phyloP scores from a whole-genome alignment of 2,113 vertebrate genomes.

The Trematocara stigmaticum region DNA sequence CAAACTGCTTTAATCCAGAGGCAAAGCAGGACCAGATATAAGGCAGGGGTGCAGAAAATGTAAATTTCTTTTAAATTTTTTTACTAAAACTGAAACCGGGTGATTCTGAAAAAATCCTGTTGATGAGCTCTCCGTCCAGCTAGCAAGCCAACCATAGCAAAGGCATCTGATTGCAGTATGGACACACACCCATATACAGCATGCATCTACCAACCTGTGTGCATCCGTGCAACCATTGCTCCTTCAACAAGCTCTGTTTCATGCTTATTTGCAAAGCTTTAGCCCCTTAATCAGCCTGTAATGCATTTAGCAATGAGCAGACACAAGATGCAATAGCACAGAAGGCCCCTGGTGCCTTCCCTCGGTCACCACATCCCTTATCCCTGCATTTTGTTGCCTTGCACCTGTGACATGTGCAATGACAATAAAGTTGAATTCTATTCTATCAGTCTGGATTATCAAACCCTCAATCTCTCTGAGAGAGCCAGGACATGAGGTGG shows the following conservation, averaged over 20 bases:
- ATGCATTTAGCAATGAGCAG: neutral
- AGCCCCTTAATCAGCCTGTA: neutral
- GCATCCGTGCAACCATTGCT: neutral
- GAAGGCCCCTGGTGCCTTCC: neutral
- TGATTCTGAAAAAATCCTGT: neutral
- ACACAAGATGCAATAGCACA: neutral
- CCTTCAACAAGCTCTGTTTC: neutral
- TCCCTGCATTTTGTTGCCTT: neutral
- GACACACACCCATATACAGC: neutral
- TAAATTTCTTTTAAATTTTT: neutral
- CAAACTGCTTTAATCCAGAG: neutral
- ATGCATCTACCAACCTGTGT: neutral
- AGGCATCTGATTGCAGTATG: neutral
- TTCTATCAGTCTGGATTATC: conserved; percentile 9
- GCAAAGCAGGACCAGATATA: neutral
- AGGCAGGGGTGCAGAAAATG: neutral
- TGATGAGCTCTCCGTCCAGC: neutral
- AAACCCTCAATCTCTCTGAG: neutral
- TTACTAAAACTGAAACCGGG: neutral
- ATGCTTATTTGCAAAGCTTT: neutral
- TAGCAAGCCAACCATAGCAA: neutral
- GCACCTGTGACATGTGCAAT: neutral
- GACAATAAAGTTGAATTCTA: neutral
- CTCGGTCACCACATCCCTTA: conserved; percentile 3
- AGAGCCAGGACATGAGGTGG: conserved; percentile 39